A percentile compares a stretch with the other conserved stretches of the same genome.
phyloP scores from a whole-genome alignment of 2,888 invertebrate genomes.

The Zaprionus lineosus region DNA sequence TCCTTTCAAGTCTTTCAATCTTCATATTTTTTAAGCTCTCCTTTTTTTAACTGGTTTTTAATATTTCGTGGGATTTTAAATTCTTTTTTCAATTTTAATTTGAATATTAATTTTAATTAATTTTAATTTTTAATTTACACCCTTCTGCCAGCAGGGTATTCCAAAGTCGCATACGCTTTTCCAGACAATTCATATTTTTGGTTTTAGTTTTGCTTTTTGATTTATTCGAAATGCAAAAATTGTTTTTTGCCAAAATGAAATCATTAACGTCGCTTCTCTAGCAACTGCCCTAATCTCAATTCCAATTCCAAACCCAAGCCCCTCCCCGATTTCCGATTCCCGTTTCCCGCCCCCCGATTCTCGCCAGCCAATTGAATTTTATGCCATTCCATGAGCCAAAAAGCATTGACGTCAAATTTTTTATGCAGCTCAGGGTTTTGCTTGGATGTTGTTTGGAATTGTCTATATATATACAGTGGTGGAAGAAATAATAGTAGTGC shows the following conservation, averaged over 20 bases:
- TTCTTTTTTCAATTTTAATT: no score
- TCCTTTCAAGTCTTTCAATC: no score
- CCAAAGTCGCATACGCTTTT: neutral
- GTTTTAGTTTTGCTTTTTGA: slow-evolving; percentile 17
- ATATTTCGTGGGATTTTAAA: no score
- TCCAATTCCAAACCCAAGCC: slow-evolving; percentile 1
- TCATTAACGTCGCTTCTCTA: slow-evolving; percentile 23
- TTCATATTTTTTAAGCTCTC: no score
- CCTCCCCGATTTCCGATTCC: slow-evolving; percentile 1
- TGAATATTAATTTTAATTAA: no score
- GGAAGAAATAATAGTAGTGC: no score
- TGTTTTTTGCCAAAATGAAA: slow-evolving; percentile 40
- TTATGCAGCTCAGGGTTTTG: slow-evolving; percentile 61
- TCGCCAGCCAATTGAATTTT: slow-evolving; percentile 22
- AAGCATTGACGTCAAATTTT: slow-evolving; percentile 69
- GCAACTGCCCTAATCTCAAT: slow-evolving; percentile 14
- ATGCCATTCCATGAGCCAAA: slow-evolving; percentile 27
- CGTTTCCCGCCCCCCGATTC: no score
- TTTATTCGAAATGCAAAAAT: slow-evolving; percentile 30
- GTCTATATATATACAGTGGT: slow-evolving; percentile 11
- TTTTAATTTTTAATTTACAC: no score
- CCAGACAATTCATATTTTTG: neutral
- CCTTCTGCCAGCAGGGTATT: no score
- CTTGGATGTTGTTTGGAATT: slow-evolving; percentile 23
- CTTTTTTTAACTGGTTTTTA: no score